Base-by-base conservation (phyloP, 2,797 vertebrate species). In the Hydrophis major region DNA sequence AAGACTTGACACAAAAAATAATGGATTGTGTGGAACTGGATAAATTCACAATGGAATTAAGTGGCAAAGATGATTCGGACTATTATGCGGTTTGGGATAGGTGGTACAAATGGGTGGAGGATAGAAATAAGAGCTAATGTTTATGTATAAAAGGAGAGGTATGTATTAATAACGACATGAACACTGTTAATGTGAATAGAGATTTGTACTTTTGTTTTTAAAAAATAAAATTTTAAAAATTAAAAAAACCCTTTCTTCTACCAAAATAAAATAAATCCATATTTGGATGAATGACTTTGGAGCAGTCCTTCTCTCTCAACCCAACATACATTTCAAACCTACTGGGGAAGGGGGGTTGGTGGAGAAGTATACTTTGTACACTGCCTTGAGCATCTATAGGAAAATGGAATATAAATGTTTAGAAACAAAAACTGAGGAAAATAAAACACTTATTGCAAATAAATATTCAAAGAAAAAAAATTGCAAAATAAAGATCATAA, bases 261-360 rank as follows among this genome's bases (percentile, higher is more conserved):
- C 37, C 20, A 47, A 83, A 83, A 83, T 47, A 83, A 47, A 74
- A 74, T 74, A 32, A 74, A 69, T 32, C n/a, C n/a, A 69, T 69
- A 69, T 32, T 69, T 37, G n/a, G 14, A 74, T 83, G 37, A 83
- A 2, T 83, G 74, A 47, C 20, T 47, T 83, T 83, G 74, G 37
- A 83, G 74, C 8, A 83, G 74, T 83, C 37, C 74, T 83, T 22
- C 18, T 83, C 42, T 25, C 22, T 83, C 22, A 83, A 11, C 42
- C 37, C 42, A 47, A 83, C 37, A 47, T 47, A 83, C 42, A 47
- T 25, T 47, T 25, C 37, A 83, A 47, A 47, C 4, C 74, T 83
- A 25, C 4, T 42, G 74, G 3, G 32, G 0, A 37, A 8, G 20
- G 4, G 1, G n/a, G 10, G 2, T 1, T 13, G 0, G 11, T 83